Evolutionary conservation across 1,140 invertebrate species (phyloP).

Genomic region (Colletes gigas): DNA sequence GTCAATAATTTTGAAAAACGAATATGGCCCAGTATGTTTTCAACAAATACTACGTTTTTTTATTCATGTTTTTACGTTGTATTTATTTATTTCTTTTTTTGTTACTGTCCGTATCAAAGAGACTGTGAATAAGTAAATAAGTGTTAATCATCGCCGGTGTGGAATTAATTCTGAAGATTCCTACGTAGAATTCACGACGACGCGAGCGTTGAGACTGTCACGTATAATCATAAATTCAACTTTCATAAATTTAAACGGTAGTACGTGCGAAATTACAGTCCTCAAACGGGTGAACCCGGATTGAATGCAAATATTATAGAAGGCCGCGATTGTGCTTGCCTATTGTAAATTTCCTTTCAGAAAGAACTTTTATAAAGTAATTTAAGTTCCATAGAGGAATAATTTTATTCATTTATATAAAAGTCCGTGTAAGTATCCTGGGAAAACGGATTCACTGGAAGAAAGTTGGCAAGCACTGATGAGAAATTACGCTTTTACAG

Average conservation of each 20-base stretch:
- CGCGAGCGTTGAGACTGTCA: neutral
- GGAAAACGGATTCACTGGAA: slow-evolving; percentile 35
- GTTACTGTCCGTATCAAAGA: no score
- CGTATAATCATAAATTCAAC: neutral
- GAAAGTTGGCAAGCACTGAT: slow-evolving; percentile 52
- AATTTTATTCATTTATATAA: slow-evolving; percentile 66
- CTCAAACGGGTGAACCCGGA: slow-evolving; percentile 21
- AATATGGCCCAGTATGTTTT: no score
- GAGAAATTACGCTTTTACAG: slow-evolving; percentile 28
- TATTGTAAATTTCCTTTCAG: slow-evolving; percentile 53
- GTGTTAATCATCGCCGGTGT: no score
- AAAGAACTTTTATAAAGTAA: slow-evolving; percentile 59
- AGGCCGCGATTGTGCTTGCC: slow-evolving; percentile 36
- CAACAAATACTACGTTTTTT: no score
- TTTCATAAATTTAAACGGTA: slow-evolving; percentile 4
- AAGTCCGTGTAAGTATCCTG: slow-evolving; percentile 53
- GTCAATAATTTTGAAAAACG: no score
- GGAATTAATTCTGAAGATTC: neutral
- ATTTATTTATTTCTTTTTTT: no score
- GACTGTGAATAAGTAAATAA: no score
- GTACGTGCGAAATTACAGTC: slow-evolving; percentile 36
- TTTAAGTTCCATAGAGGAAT: slow-evolving; percentile 66
- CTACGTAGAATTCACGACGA: neutral
- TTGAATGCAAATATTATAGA: slow-evolving; percentile 63
- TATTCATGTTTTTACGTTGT: no score